These are phyloP conservation scores for Calephelis perditalis DNA, from an alignment of 2,888 invertebrate species.

Conservation along the genomic window DNA sequence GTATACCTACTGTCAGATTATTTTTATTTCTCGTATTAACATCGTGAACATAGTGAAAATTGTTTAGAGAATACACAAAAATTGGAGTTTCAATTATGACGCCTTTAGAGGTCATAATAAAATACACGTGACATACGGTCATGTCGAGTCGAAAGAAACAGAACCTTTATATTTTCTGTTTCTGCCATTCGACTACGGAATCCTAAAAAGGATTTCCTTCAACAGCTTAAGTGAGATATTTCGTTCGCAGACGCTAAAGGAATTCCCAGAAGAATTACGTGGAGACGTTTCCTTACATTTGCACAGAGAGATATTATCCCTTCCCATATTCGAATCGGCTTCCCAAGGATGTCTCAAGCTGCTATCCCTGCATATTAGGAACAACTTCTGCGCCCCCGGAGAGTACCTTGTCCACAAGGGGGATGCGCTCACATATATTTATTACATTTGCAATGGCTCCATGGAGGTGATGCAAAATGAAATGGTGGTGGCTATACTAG, in stretches of 20 bases:
- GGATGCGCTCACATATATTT: slow-evolving; percentile 94
- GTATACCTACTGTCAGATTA: too few relatives aligned
- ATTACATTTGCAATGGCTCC: slow-evolving; percentile 97
- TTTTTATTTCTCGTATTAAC: too few relatives aligned
- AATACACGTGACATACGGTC: too few relatives aligned
- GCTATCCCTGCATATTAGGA: slow-evolving; percentile 93
- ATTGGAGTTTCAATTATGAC: too few relatives aligned
- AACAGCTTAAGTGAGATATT: background rate
- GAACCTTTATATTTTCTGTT: too few relatives aligned
- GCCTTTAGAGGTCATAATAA: too few relatives aligned
- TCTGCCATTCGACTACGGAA: too few relatives aligned
- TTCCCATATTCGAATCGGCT: slow-evolving; percentile 96
- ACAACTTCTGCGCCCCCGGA: slow-evolving; percentile 97
- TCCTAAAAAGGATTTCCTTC: background rate
- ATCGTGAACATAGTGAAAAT: too few relatives aligned
- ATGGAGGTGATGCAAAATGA: slow-evolving; percentile 98
- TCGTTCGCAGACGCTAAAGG: slow-evolving; percentile 88
- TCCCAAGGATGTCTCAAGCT: slow-evolving; percentile 96
- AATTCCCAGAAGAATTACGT: slow-evolving; percentile 96
- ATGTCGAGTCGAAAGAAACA: too few relatives aligned
- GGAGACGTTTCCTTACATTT: slow-evolving; percentile 98
- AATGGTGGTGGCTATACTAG: slow-evolving; percentile 97
- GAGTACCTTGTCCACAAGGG: slow-evolving; percentile 96
- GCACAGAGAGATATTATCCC: slow-evolving; percentile 94
- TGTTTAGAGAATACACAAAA: too few relatives aligned